Evolutionary conservation across 1,140 invertebrate species (phyloP), one percentile per base, ranked within the genome.

Genomic region (Heliconius eleuchia): DNA sequence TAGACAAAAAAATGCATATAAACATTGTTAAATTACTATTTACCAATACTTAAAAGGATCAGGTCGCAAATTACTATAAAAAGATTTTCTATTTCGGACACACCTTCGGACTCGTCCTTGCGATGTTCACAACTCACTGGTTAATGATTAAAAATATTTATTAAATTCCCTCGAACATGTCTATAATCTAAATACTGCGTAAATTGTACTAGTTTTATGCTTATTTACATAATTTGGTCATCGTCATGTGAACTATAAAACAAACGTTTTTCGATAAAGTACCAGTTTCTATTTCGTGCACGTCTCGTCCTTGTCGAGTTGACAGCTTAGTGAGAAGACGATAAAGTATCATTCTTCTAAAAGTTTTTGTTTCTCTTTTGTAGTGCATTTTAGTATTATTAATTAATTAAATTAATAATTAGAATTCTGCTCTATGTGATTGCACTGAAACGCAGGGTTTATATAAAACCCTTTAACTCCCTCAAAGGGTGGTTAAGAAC

Each of bases 281-380:
- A 72, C 42, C 73, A 66, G 72, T 79, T 79, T 79, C 77, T 83
- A 83, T 83, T 83, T 80, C 57, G 73, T 74, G 50, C 81, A 81
- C 81, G 81, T 77, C 74, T 73, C 78, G 80, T 79, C 78, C 81
- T 82, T 80, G 74, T 57, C 18, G 70, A 81, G 81, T 81, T 81
- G 79, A 83, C 60, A 79, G 55, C 55, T 76, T 76, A 74, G 78
- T 73, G 71, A 30, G n/a, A 77, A 66, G 71, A 78, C 77, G 55
- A 78, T 60, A 78, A 74, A 78, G 50, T 60, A 46, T 50, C 71
- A 78, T 84, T 42, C 83, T 80, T 76, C 74, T 79, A 60, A 82
- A 80, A 23, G 71, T 39, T 42, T 60, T 78, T 78, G 76, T 79
- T 82, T 77, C 80, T 77, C 74, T 82, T 80, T 84, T 82, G 76